Evolutionary conservation across 2,888 invertebrate genomes (phyloP), one percentile per base, ranked within the genome.

Genomic region (Lutraria lutraria): DNA sequence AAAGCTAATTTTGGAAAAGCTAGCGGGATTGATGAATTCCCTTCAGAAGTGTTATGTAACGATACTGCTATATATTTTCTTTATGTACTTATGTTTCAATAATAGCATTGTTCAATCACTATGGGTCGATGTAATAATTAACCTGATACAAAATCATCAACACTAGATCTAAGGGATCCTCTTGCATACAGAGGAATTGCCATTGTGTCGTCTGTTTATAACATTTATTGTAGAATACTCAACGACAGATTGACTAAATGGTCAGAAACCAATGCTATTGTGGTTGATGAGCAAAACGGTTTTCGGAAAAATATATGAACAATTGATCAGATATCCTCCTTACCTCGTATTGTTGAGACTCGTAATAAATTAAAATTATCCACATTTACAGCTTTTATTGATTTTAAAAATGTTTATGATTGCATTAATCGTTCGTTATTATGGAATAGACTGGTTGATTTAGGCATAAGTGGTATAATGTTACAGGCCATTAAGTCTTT

Each of bases 1-100:
- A 80, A 82, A 53, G 82, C 86, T 21, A 90, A 90, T 76, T n/a
- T 0, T 13, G 83, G 85, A 34, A 90, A 88, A 86, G 83, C 90
- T 63, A 21, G 19, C 25, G 88, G 90, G 0, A 43, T 83, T 6
- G 88, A 90, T 81, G 34, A 83, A 76, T 83, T 90, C 19, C 86
- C 83, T 12, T 68, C 68, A 21, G 82, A 80, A 79, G 53, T 86
- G 56, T 86, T 86, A 56, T 82, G 83, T 60, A 86, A 89, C 83
- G 83, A 89, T 25, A 83, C 86, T 76, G 83, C 89, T 19, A 25
- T 89, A 80, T 43, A 63, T 52, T 83, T 89, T 86, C 34, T 89
- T 15, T n/a, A n/a, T n/a, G n/a, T n/a, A 56, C 56, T 56, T 56
- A 56, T 56, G 56, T 56, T 56, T 56, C 56, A 56, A 56, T 56